These are phyloP conservation scores for Leiothrix lutea DNA, from an alignment of 2,113 vertebrate species.

Conservation along the genomic window DNA sequence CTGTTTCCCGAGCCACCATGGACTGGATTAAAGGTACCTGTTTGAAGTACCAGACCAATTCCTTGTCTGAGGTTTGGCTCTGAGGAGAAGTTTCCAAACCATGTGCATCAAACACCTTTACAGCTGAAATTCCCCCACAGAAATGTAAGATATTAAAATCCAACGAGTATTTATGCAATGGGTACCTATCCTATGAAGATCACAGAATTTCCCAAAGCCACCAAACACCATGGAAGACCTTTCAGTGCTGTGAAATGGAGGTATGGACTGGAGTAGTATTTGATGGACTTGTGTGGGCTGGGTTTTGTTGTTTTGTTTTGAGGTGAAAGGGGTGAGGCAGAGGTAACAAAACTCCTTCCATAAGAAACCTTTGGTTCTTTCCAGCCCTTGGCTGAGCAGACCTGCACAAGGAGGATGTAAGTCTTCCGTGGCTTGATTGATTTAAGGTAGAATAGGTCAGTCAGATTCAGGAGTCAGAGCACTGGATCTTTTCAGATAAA, in stretches of 20 bases:
- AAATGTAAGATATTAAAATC: neutral
- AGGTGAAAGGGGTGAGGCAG: neutral
- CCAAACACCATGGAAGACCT: neutral
- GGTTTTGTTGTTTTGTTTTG: neutral
- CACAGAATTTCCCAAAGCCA: neutral
- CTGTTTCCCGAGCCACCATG: neutral
- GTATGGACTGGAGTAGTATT: neutral
- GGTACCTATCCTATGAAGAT: neutral
- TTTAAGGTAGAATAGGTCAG: conserved; percentile 13
- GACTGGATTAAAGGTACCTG: neutral
- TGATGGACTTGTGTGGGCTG: neutral
- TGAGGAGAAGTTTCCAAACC: neutral
- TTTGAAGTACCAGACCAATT: neutral
- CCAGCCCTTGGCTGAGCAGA: neutral
- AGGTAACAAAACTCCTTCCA: neutral
- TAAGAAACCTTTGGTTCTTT: neutral
- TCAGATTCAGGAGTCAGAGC: neutral
- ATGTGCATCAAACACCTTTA: neutral
- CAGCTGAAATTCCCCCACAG: neutral
- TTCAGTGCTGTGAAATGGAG: neutral
- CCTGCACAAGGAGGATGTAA: neutral
- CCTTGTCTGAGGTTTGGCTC: neutral
- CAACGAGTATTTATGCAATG: neutral
- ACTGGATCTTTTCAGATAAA: neutral
- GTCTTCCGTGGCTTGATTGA: neutral